These are phyloP conservation scores for Adelognathus sp. DNA, from an alignment of 2,888 invertebrate species.

Conservation along the genomic window DNA sequence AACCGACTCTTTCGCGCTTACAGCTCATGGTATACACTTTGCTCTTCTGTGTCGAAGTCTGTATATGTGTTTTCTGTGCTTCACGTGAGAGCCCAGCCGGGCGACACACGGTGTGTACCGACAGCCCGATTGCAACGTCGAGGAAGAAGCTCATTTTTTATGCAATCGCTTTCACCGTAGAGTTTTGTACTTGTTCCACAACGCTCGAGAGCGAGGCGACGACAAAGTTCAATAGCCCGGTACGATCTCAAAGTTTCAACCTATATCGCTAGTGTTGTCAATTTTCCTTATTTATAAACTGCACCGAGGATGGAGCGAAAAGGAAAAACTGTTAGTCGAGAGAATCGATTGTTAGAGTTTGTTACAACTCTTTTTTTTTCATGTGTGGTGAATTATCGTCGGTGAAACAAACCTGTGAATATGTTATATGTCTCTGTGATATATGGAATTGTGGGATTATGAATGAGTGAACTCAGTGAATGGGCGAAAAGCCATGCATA, in stretches of 20 bases:
- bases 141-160: slow-evolving; percentile 56
- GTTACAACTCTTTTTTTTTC: too few species aligned
- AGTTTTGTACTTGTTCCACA: background rate
- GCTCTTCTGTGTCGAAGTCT: too few species aligned
- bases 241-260: slow-evolving; percentile 8
- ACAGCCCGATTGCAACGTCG: slow-evolving; percentile 40
- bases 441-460: too few species aligned
- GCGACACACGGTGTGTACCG: background rate
- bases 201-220: slow-evolving; percentile 6
- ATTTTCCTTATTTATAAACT: slow-evolving; percentile 14
- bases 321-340: background rate
- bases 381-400: too few species aligned
- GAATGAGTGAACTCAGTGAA: too few species aligned
- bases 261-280: background rate
- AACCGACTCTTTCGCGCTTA: background rate
- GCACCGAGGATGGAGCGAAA: background rate
- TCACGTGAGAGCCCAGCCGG: background rate
- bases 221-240: slow-evolving; percentile 57
- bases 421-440: too few species aligned
- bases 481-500: too few species aligned
- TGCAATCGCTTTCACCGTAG: slow-evolving; percentile 48
- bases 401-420: too few species aligned
- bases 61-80: background rate
- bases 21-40: too few species aligned
- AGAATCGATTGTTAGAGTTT: too few species aligned